Evolutionary conservation across 2,888 invertebrate species (phyloP), one percentile per base, ranked within the genome.

Genomic region (Odontothrips loti): DNA sequence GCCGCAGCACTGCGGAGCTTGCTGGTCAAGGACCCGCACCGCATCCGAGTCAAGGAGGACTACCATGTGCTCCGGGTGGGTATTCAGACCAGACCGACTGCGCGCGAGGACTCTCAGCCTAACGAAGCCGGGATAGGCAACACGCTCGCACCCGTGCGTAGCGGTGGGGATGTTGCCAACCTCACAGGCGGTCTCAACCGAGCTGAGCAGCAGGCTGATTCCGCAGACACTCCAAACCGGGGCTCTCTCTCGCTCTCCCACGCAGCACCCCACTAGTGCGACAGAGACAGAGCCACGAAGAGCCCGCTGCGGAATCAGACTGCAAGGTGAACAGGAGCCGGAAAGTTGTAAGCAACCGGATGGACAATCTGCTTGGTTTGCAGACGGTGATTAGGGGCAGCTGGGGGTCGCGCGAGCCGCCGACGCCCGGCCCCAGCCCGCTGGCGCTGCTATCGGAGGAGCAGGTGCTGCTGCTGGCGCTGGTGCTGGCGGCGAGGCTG

Each of bases 401-500:
- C 27, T 75, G 68, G 68, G 68, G 68, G 27, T 27, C 8, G 12
- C 10, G 68, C 34, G 68, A 9, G 68, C 12, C 8, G 23, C 8
- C 68, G 68, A 12, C 68, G 58, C 15, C 17, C 58, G 58, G 58
- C 15, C 58, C 17, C 58, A 8, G 68, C 68, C 27, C 51, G 51
- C 68, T 23, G 68, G n/a, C 20, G 20, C 63, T 20, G 20, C 58
- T 23, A 23, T 27, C 23, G 68, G 20, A 27, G 27, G 68, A 27
- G 68, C 68, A 75, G 68, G 68, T 27, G 27, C 68, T 75, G 23
- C 23, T 75, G 27, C 68, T 75, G 68, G 68, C 68, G 68, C 68
- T 75, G 68, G 68, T 75, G 68, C 68, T 75, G 68, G 68, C 27
- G 68, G 68, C 68, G 23, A n/a, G 68, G 23, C 68, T 75, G 68